phyloP scores from a whole-genome alignment of 2,888 invertebrate genomes.

The Tryphoninae sp. region DNA sequence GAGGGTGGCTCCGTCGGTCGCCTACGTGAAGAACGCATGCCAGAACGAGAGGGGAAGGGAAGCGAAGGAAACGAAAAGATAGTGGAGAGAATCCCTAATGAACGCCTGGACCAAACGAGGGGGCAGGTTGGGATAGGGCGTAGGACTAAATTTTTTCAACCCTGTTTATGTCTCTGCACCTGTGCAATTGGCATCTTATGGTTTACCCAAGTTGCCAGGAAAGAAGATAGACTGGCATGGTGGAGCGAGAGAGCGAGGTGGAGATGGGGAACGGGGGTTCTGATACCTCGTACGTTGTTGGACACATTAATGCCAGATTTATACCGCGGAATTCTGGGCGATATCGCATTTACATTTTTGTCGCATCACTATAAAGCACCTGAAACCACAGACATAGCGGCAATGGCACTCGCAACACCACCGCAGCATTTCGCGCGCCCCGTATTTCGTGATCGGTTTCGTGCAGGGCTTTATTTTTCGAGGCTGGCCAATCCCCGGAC shows the following conservation, averaged over 20 bases:
- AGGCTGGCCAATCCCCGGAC: conserved; percentile 47
- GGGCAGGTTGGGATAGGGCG: background rate
- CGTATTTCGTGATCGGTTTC: conserved; percentile 74
- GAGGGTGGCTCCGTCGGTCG: conserved; percentile 52
- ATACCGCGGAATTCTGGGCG: conserved; percentile 78
- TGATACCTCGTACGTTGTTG: conserved; percentile 65
- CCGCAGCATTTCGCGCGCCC: conserved; percentile 65
- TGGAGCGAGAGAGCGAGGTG: background rate
- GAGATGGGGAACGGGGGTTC: conserved; percentile 15
- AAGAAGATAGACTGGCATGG: background rate
- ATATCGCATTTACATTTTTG: conserved; percentile 81
- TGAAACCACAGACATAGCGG: conserved; percentile 51
- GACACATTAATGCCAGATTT: conserved; percentile 80
- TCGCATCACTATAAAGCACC: conserved; percentile 80
- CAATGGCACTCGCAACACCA: conserved; percentile 49
- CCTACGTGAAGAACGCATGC: conserved; percentile 21
- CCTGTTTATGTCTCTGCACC: conserved; percentile 49
- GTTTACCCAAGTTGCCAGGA: conserved; percentile 17
- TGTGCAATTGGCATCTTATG: conserved; percentile 43
- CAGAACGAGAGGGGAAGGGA: conserved; percentile 53
- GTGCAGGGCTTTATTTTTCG: conserved; percentile 69
- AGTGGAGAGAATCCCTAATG: conserved; percentile 75
- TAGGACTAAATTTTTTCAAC: conserved; percentile 51
- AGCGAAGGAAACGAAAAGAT: conserved; percentile 65
- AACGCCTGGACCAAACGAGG: conserved; percentile 68